A percentile compares a stretch with the other conserved stretches of the same genome.
These are phyloP conservation scores for Polylopha cassiicola DNA, from an alignment of 2,888 invertebrate genomes.

Conservation along the genomic window DNA sequence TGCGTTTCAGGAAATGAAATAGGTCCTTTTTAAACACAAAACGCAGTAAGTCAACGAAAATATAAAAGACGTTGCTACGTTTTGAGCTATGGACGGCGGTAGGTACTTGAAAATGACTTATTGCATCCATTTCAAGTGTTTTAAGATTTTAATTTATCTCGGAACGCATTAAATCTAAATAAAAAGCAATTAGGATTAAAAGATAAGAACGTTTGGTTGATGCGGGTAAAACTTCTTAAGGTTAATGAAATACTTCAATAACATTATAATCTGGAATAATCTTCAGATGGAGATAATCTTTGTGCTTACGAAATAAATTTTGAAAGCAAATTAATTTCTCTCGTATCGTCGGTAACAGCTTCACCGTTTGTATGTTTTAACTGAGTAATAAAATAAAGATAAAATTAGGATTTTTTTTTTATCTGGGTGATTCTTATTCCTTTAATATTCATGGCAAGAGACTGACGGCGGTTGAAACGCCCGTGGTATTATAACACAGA, in stretches of 20 bases:
- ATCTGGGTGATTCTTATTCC: too few species aligned
- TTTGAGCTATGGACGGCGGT: conserved; percentile 29
- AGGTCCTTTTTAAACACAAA: too few species aligned
- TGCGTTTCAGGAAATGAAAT: too few species aligned
- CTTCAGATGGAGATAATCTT: conserved; percentile 3
- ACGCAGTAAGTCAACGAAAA: too few species aligned
- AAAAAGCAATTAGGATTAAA: conserved; percentile 41
- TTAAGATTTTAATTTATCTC: conserved; percentile 40
- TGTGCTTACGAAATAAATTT: neutral
- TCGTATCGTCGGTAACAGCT: too few species aligned
- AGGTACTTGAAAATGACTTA: conserved; percentile 59
- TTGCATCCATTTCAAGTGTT: conserved; percentile 47
- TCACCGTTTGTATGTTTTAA: too few species aligned
- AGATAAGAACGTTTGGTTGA: conserved; percentile 23
- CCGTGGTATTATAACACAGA: too few species aligned
- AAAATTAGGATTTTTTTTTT: too few species aligned
- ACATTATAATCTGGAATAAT: conserved; percentile 5
- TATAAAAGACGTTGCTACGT: conserved; percentile 38
- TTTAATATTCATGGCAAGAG: too few species aligned
- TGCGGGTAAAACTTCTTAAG: conserved; percentile 10
- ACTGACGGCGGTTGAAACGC: too few species aligned
- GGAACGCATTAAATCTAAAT: conserved; percentile 44
- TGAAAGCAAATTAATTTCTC: too few species aligned
- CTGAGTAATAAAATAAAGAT: too few species aligned
- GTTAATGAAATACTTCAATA: conserved; percentile 17